Evolutionary conservation across 2,888 invertebrate genomes (phyloP).

Genomic region (Nycteola revayana): DNA sequence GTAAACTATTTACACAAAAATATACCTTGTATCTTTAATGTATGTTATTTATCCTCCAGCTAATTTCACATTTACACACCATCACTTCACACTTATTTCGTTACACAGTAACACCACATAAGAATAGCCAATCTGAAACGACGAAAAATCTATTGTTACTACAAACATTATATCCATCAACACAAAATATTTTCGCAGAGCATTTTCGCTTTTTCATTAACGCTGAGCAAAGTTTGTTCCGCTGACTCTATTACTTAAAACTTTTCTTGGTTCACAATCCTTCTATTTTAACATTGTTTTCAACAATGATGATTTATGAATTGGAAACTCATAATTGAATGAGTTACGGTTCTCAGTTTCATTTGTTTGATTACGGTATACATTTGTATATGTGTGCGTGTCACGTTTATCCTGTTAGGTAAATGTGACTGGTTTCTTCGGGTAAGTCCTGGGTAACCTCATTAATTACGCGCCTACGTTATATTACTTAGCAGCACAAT

Average conservation of each 20-base stretch:
- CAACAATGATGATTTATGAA: slow-evolving; percentile 21
- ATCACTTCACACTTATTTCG: slow-evolving; percentile 44
- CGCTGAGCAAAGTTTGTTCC: slow-evolving; percentile 14
- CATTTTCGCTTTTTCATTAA: slow-evolving; percentile 29
- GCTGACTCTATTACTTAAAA: slow-evolving; percentile 10
- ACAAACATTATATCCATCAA: too few relatives aligned
- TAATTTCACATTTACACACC: slow-evolving; percentile 48
- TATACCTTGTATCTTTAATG: too few relatives aligned
- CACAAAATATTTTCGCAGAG: slow-evolving; percentile 40
- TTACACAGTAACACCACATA: slow-evolving; percentile 36
- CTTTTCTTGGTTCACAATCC: slow-evolving; percentile 20
- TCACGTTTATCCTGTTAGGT: too few relatives aligned
- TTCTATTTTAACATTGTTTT: slow-evolving; percentile 29
- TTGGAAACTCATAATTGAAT: slow-evolving; percentile 9
- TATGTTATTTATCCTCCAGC: slow-evolving; percentile 44
- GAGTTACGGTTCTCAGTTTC: slow-evolving; percentile 9
- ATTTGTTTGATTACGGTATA: background rate
- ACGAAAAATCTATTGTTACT: slow-evolving; percentile 50
- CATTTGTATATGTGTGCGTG: too few relatives aligned
- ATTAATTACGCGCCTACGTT: too few relatives aligned
- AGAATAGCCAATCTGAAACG: slow-evolving; percentile 61
- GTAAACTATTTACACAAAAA: too few relatives aligned
- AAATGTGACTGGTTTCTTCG: too few relatives aligned
- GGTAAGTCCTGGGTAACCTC: too few relatives aligned
- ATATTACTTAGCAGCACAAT: background rate